A percentile compares a stretch with the other conserved stretches of the same genome.
These are phyloP conservation scores for Ceyx erithaca DNA, from an alignment of 2,797 vertebrate species.

Conservation along the genomic window DNA sequence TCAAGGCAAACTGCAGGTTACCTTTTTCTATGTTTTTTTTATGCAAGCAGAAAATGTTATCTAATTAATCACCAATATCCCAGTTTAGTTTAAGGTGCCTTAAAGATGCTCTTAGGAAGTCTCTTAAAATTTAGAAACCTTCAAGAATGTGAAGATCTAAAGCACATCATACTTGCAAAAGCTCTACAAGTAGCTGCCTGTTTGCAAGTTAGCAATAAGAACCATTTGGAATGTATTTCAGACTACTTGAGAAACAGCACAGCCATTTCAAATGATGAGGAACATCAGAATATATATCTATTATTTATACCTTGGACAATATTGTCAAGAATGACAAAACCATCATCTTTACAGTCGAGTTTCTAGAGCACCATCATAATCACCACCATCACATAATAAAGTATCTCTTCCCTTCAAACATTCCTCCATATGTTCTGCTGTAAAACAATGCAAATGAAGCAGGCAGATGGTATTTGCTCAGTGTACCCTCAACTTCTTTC, in stretches of 20 bases:
- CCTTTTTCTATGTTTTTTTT: not conserved
- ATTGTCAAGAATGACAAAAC: not conserved
- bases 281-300: not conserved
- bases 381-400: not conserved
- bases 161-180: not conserved
- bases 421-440: not conserved
- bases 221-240: not conserved
- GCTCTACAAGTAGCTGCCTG: not conserved
- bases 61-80: not conserved
- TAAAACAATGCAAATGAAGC: not conserved
- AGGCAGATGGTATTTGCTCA: not conserved
- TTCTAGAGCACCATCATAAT: not conserved
- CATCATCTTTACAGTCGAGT: not conserved
- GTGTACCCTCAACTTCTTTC: not conserved
- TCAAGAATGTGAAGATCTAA: not conserved
- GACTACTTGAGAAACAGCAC: not conserved
- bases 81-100: not conserved
- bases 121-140: not conserved
- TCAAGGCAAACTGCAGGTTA: not conserved
- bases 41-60: not conserved
- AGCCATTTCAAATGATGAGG: not conserved
- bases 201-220: not conserved
- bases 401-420: not conserved
- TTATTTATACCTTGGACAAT: not conserved
- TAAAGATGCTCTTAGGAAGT: not conserved